Evolutionary conservation across 2,888 invertebrate species (phyloP), one percentile per base, ranked within the genome.

Genomic region (Carterocephalus palaemon): DNA sequence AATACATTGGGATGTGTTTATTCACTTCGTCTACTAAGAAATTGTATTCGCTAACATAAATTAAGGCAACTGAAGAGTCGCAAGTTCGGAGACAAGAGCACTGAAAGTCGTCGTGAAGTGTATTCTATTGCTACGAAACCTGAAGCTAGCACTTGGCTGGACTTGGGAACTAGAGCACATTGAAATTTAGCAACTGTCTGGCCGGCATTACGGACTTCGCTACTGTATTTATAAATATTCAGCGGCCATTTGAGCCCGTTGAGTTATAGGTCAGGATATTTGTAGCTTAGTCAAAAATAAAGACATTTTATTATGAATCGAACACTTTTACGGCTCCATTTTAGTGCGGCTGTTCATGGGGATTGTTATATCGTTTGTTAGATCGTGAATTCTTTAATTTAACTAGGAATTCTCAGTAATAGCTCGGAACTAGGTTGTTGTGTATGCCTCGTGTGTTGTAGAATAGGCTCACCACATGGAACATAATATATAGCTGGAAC

Each of bases 111-210:
- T 61, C 51, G 54, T 57, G 47, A 64, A 67, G 68, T 67, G 68
- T 68, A 70, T 70, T 70, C 62, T 60, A 69, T 70, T 67, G 55
- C 57, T 63, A 64, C 67, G 71, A 72, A 79, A 64, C 68, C 67
- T 62, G 70, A 75, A 69, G 68, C 75, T 67, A 67, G 68, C 66
- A 64, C 71, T 75, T 70, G 60, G 68, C 75, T 67, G 67, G 68
- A 66, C 64, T 71, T 75, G 70, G 60, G 67, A 84, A 83, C 72
- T 82, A 73, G 82, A 79, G 67, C 83, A 75, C 76, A 77, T 77
- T 83, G 84, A 85, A 81, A 85, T 85, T 80, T 84, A 83, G 81
- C 85, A 84, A 84, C 85, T 86, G 85, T 76, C 80, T 75, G 70
- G 64, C 69, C 61, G 69, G 71, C 75, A 77, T 80, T 79, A 78